Evolutionary conservation across 2,113 vertebrate genomes (phyloP), one percentile per base, ranked within the genome.

Genomic region (Morone chrysops): DNA sequence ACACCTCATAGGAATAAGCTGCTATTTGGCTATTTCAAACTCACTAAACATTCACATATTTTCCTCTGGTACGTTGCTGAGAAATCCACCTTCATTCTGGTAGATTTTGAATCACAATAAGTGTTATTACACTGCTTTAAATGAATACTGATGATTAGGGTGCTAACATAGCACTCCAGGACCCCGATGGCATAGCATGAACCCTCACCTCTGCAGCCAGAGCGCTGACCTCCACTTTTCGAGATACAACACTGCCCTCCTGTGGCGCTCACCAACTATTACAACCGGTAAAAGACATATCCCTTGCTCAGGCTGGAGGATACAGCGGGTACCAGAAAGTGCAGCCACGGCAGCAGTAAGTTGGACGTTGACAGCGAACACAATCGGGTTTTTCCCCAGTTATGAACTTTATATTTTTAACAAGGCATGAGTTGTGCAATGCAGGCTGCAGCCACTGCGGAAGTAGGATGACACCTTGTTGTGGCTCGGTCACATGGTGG

Each of bases 401-500:
- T 6, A 67, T 74, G 54, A 82, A 11, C 18, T 8, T 0, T 16
- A 16, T 78, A 2, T 71, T 40, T 48, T 22, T 8, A 38, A 10
- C 6, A 31, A 56, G 8, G 38, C 20, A 16, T 47, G 83, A 53
- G 18, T 36, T n/a, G 54, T 61, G 79, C 45, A 2, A 4, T 13
- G 63, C 45, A 47, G 57, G 47, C 61, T 13, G 63, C 45, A 47
- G 57, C 51, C 61, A 4, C 40, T 25, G 57, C 63, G 66, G 73
- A 72, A 59, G 47, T 8, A 54, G 73, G 75, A 77, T 71, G 89
- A 72, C 67, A 68, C 36, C 54, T 12, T 2, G 56, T 9, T 10
- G 63, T 59, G 41, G 74, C 48, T 66, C 40, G 6, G 87, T 90
- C 93, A 91, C 90, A 89, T 89, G 89, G 80, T 89, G 89, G 45